Conservation (phyloP, 1,140 invertebrate species). For the Hylaeus anthracinus region DNA sequence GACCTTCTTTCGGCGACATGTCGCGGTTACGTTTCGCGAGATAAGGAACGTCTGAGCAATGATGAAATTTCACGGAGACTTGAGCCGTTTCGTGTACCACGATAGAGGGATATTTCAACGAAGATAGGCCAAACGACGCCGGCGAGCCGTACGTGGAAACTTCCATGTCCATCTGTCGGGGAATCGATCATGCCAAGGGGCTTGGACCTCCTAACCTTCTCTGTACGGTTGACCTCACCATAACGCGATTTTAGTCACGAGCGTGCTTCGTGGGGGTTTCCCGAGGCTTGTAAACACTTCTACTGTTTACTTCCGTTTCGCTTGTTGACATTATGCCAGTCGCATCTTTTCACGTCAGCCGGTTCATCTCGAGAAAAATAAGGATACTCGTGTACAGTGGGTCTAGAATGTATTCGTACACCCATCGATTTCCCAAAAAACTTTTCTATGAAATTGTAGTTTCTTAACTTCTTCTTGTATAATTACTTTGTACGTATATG, state of each 20-base stretch:
- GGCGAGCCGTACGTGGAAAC: slow-evolving; percentile 28
- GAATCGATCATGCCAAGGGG: slow-evolving; percentile 7
- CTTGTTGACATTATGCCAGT: slow-evolving; percentile 1
- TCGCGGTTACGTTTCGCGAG: background rate
- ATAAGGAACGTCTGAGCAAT: background rate
- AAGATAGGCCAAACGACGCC: slow-evolving; percentile 26
- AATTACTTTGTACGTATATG: too few species aligned
- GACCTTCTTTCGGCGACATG: background rate
- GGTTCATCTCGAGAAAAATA: background rate
- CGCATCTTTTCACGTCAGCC: background rate
- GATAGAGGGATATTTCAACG: slow-evolving; percentile 21
- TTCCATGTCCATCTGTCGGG: slow-evolving; percentile 39
- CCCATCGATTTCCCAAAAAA: too few species aligned
- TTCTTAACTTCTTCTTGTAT: too few species aligned
- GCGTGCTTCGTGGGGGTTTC: background rate
- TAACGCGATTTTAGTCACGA: slow-evolving; percentile 26
- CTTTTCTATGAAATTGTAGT: too few species aligned
- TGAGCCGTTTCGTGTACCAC: background rate
- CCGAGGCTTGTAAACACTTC: background rate
- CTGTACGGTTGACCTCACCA: slow-evolving; percentile 2
- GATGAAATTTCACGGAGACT: background rate
- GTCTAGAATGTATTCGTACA: too few species aligned
- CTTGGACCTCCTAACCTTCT: slow-evolving; percentile 30
- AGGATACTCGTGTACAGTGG: background rate
- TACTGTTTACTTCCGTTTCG: slow-evolving; percentile 39